These are phyloP conservation scores for Drosophila persimilis DNA, from an alignment of 1,140 invertebrate genomes.

Conservation along the genomic window DNA sequence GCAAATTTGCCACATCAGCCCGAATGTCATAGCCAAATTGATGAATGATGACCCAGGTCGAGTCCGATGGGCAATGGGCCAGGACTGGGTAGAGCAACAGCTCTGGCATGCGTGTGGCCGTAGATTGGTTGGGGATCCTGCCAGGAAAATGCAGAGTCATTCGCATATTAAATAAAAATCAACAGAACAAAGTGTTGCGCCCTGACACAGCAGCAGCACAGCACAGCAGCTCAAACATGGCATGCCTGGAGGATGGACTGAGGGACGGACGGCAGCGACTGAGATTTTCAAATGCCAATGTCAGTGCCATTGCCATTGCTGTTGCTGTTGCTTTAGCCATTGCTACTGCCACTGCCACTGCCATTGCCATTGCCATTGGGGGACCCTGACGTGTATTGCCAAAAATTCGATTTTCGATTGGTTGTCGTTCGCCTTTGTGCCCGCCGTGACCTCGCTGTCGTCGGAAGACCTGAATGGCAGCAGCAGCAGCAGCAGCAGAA, in stretches of 20 bases:
- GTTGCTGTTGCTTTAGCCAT: slow-evolving; percentile 2
- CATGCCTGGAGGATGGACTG: slow-evolving; percentile 9
- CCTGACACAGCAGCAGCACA: slow-evolving; percentile 16
- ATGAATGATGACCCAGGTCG: slow-evolving; percentile 58
- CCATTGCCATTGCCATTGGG: slow-evolving; percentile 52
- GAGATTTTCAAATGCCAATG: slow-evolving; percentile 48
- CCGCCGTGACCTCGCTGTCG: slow-evolving; percentile 32
- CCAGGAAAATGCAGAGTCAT: slow-evolving; percentile 55
- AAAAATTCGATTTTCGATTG: slow-evolving; percentile 74
- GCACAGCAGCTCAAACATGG: slow-evolving; percentile 12
- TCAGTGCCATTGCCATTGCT: slow-evolving; percentile 33
- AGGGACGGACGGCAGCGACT: slow-evolving; percentile 11
- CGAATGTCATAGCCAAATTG: slow-evolving; percentile 52
- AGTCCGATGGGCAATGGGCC: slow-evolving; percentile 1
- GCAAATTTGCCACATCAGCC: slow-evolving; percentile 50
- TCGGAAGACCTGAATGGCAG: slow-evolving; percentile 42
- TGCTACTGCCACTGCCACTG: slow-evolving; percentile 40
- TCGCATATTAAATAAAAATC: slow-evolving; percentile 43
- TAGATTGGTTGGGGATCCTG: slow-evolving; percentile 20
- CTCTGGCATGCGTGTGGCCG: slow-evolving; percentile 50
- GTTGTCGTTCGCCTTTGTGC: slow-evolving; percentile 44
- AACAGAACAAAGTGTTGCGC: slow-evolving; percentile 61
- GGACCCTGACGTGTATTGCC: slow-evolving; percentile 43
- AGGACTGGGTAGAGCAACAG: slow-evolving; percentile 20
- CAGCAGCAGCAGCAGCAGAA: slow-evolving; percentile 3